A percentile compares a stretch with the other conserved stretches of the same genome.
These are phyloP conservation scores for Caenorhabditis japonica DNA, from an alignment of 2,888 invertebrate species.

Conservation along the genomic window DNA sequence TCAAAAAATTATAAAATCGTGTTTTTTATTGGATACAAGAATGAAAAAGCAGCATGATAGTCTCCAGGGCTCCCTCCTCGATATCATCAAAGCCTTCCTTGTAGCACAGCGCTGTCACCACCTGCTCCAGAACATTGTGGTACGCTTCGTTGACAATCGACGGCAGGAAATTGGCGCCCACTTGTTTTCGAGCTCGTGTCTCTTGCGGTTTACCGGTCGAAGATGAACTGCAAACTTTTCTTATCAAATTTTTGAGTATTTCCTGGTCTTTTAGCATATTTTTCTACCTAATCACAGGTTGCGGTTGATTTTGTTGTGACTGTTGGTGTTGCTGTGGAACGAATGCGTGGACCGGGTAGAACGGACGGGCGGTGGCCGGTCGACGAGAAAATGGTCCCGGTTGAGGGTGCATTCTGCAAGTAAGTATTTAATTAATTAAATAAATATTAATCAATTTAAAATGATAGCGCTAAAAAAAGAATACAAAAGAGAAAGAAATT, in stretches of 20 bases:
- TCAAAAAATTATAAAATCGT: background rate
- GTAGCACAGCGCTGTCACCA: slow-evolving; percentile 38
- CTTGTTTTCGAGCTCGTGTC: slow-evolving; percentile 46
- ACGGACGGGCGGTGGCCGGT: background rate
- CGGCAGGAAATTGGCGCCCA: slow-evolving; percentile 42
- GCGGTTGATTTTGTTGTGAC: background rate
- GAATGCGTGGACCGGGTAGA: background rate
- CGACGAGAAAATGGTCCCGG: slow-evolving; percentile 1
- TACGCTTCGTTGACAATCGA: slow-evolving; percentile 50
- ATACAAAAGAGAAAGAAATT: background rate
- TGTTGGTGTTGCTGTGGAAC: background rate
- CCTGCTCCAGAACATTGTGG: slow-evolving; percentile 49
- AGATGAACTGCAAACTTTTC: background rate
- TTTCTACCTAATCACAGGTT: background rate
- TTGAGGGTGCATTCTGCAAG: slow-evolving; percentile 7
- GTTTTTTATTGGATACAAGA: slow-evolving; percentile 8
- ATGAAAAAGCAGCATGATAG: slow-evolving; percentile 45
- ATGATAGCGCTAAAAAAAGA: no score
- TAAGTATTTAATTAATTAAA: background rate
- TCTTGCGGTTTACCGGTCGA: slow-evolving; percentile 15
- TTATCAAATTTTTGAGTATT: background rate
- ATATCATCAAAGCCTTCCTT: slow-evolving; percentile 44
- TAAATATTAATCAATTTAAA: no score
- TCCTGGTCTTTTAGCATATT: background rate
- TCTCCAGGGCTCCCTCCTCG: slow-evolving; percentile 48